Conservation (phyloP, 2,797 vertebrate genomes). For the Rhincodon typus region DNA sequence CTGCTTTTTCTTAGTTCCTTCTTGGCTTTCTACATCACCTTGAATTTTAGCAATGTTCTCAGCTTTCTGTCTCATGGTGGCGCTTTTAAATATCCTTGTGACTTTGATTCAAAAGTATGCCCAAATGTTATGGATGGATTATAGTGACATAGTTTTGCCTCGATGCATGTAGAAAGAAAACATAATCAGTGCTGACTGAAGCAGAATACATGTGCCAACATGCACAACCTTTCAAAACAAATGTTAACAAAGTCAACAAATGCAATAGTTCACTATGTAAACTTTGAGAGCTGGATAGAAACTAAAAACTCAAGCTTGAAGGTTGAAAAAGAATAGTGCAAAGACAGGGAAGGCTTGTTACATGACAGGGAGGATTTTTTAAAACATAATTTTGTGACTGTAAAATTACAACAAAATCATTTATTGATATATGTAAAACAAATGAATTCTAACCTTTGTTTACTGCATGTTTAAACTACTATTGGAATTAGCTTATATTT, state of each 20-base stretch:
- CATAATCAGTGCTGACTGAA: neutral
- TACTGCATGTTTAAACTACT: neutral
- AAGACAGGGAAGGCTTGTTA: neutral
- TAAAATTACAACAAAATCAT: neutral
- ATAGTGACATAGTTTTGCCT: neutral
- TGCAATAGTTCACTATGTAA: neutral
- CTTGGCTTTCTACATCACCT: neutral
- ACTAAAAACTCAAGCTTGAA: neutral
- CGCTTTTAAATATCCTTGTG: neutral
- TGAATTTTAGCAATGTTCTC: neutral
- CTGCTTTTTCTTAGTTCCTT: neutral
- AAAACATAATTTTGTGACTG: neutral
- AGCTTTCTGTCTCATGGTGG: neutral
- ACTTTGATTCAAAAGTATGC: neutral
- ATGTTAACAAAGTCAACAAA: neutral
- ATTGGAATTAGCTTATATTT: neutral
- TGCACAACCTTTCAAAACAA: conserved; percentile 16
- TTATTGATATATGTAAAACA: neutral
- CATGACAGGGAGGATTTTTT: neutral
- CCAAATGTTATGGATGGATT: neutral
- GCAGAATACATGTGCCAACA: conserved; percentile 6
- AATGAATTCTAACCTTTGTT: neutral
- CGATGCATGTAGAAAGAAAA: neutral
- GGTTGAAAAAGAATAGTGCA: neutral
- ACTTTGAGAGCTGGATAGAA: neutral